These are phyloP conservation scores for Rhizoglyphus robini DNA, from an alignment of 1,140 invertebrate genomes.

Conservation along the genomic window DNA sequence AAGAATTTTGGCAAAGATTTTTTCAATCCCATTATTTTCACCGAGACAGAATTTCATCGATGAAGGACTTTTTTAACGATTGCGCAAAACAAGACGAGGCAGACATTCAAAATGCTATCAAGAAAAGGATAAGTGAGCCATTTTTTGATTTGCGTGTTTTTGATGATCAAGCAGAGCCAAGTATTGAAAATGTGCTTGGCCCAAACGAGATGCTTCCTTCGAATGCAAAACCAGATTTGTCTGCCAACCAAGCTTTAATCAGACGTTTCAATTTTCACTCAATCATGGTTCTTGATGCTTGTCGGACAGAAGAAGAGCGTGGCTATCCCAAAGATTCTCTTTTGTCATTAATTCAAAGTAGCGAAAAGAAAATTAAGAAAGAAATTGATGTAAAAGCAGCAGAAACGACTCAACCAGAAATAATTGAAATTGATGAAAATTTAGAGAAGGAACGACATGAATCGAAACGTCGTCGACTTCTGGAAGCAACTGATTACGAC, in stretches of 20 bases:
- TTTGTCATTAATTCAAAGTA: background rate
- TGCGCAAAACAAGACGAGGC: constrained; percentile 91
- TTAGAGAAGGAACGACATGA: background rate
- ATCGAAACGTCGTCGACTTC: background rate
- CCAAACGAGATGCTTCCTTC: background rate
- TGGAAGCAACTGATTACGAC: constrained; percentile 13
- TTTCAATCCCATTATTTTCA: constrained; percentile 99
- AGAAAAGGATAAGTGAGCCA: constrained; percentile 57
- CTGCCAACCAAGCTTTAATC: constrained; percentile 78
- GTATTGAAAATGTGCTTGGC: background rate
- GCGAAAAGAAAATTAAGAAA: constrained; percentile 12
- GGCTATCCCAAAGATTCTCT: background rate
- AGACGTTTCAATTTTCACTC: constrained; percentile 93
- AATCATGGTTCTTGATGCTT: constrained; percentile 83
- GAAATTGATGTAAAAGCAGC: background rate
- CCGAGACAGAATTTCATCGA: constrained; percentile 60
- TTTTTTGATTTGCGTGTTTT: constrained; percentile 64
- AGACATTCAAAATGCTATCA: constrained; percentile 62
- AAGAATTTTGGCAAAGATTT: constrained; percentile 98
- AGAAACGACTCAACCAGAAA: background rate
- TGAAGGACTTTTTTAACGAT: constrained; percentile 78
- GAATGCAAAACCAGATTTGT: background rate
- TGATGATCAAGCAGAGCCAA: constrained; percentile 43
- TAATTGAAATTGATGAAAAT: background rate
- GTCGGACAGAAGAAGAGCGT: constrained; percentile 29